Base-by-base conservation (phyloP, 1,140 invertebrate genomes). In the Meteorus sp. region DNA sequence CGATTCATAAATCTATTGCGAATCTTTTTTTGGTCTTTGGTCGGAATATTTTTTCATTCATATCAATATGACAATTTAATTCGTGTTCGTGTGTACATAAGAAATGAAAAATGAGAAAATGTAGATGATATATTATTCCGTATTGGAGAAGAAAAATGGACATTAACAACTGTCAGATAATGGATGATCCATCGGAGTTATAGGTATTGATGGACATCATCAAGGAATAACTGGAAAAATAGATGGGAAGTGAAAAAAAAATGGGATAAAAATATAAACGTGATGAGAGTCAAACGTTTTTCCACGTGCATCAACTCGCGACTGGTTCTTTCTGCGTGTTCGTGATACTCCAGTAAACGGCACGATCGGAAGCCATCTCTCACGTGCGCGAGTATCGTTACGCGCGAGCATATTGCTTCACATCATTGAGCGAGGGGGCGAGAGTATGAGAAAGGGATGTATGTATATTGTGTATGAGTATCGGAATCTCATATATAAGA, bases 341-440 rank as follows among this genome's bases (percentile, higher is more conserved):
- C 27, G 29, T 33, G 43, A 56, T 56, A 25, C 15, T 17, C 27
- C 5, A n/a, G 41, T 56, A 56, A 44, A 55, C 54, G 54, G 25
- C 41, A 35, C 39, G 55, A 58, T 62, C 60, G 60, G 60, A 58
- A 62, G 60, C 50, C 50, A 50, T 58, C 41, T 56, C 45, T 44
- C 41, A 48, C 55, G 55, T 58, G 50, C 41, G 54, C 56, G 41
- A 55, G 48, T 62, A 62, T 62, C 60, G 56, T 62, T 61, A 61
- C 48, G 59, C 51, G 25, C 52, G 41, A 15, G 25, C 27, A 45
- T 44, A 50, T 39, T 55, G 23, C 51, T 27, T 47, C 23, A n/a
- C 8, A 43, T 22, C 13, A 22, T 20, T 5, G 6, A n/a, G 8
- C 15, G 6, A 7, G 19, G 15, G 8, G 13, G 7, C 8, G 17